Percentiles rank a stretch among this genome's conserved stretches.
Evolutionary conservation across 2,797 vertebrate genomes (phyloP).

Genomic region (Enteromius unitaeniatus): DNA sequence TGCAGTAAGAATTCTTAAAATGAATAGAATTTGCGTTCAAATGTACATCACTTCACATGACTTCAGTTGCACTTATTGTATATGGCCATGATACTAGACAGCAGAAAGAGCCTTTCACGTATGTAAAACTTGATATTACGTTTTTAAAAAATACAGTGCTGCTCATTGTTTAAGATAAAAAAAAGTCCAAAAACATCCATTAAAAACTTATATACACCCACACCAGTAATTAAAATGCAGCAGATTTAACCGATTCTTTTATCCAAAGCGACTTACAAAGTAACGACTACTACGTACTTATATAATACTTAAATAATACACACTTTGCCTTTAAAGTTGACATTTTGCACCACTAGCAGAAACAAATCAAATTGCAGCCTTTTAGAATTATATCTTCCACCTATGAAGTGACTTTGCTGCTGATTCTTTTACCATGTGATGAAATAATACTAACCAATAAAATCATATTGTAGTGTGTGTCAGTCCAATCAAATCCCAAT

Average conservation of each 20-base stretch:
- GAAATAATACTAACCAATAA: slow-evolving; percentile 1
- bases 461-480: background rate
- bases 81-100: background rate
- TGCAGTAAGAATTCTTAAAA: background rate
- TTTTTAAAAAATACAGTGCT: background rate
- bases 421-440: background rate
- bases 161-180: background rate
- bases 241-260: no score
- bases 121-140: background rate
- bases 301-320: background rate
- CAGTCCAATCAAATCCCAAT: slow-evolving; percentile 29
- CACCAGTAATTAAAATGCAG: background rate
- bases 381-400: background rate
- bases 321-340: background rate
- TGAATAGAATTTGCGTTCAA: no score
- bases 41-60: background rate
- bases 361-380: background rate
- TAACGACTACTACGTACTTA: no score
- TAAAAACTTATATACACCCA: background rate
- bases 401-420: background rate
- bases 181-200: background rate
- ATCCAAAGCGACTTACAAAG: no score
- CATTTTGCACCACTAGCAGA: background rate
- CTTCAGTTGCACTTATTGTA: background rate
- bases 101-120: background rate